Percentiles rank a stretch among this genome's conserved stretches.
phyloP scores from a whole-genome alignment of 2,797 vertebrate species.

The Enoplosus armatus region DNA sequence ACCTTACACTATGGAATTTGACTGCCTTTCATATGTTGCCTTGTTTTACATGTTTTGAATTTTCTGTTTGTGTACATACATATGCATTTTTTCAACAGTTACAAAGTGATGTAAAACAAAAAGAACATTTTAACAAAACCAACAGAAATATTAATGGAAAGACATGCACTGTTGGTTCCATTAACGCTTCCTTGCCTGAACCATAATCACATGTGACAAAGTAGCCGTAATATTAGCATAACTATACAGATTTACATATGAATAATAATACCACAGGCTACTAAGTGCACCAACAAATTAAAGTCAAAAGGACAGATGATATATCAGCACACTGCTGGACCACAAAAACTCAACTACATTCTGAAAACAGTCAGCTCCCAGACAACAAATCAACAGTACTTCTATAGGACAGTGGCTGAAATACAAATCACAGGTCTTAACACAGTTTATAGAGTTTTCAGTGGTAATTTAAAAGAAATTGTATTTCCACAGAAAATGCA shows the following conservation, averaged over 20 bases:
- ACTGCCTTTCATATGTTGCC: not conserved
- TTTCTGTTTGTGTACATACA: not conserved
- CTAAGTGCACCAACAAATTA: constrained; percentile 36
- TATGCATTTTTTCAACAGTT: constrained; percentile 6
- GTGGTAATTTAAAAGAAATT: not conserved
- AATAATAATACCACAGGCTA: constrained; percentile 35
- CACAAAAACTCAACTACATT: constrained; percentile 4
- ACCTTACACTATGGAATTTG: not conserved
- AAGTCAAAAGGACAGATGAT: constrained; percentile 31
- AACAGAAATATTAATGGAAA: constrained; percentile 43
- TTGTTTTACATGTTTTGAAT: not conserved
- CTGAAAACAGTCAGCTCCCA: not conserved
- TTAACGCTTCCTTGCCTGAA: constrained; percentile 45
- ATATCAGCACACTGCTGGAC: constrained; percentile 15
- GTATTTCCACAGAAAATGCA: not conserved
- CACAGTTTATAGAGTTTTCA: not conserved
- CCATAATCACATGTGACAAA: constrained; percentile 46
- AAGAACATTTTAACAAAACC: constrained; percentile 31
- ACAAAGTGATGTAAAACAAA: constrained; percentile 18
- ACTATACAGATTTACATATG: constrained; percentile 40
- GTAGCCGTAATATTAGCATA: constrained; percentile 43
- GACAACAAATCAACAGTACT: not conserved
- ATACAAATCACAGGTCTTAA: not conserved
- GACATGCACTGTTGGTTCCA: constrained; percentile 39
- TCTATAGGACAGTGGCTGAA: not conserved